Base-by-base conservation (phyloP, 2,113 vertebrate species). In the Heteronetta atricapilla region DNA sequence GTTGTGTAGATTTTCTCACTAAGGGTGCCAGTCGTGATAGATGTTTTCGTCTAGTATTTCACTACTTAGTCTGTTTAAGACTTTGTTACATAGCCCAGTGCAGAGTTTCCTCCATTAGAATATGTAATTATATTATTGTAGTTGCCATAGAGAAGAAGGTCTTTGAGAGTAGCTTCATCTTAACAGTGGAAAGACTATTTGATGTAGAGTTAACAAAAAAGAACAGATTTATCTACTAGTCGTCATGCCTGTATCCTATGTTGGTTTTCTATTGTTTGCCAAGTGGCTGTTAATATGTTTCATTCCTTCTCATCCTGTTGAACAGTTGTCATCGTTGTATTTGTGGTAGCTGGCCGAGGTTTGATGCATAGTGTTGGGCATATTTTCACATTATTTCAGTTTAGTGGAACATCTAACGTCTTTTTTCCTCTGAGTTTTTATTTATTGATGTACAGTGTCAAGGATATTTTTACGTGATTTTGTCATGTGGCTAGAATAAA, bases 1-100 rank as follows among this genome's bases (percentile, higher is more conserved):
- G 4, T 34, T 59, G n/a, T 75, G 26, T 48, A 23, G 40, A 50
- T 93, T 68, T 82, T 79, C 31, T 48, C 11, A 3, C 0, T 0
- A 21, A 20, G 20, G 12, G 3, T n/a, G 14, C 26, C 0, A 0
- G 3, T 52, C 12, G 46, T 72, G 26, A 10, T 48, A 36, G 50
- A 9, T 33, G 10, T 46, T 42, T 90, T 50, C 64, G 44, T 69
- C 44, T 33, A 17, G 12, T 64, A 33, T 64, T 94, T 73, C 83
- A 20, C 20, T 73, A 5, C 16, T 11, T 40, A 42, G 58, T 48
- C 48, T 89, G 4, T 38, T 86, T 34, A 58, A 70, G n/a, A n/a
- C n/a, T n/a, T n/a, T n/a, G n/a, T n/a, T n/a, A n/a, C n/a, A n/a
- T 77, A 68, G 20, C 18, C 34, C 44, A 56, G 0, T n/a, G 21